Percentiles rank a stretch among this genome's conserved stretches.
These are phyloP conservation scores for Molanna angustata DNA, from an alignment of 2,888 invertebrate species.

Conservation along the genomic window DNA sequence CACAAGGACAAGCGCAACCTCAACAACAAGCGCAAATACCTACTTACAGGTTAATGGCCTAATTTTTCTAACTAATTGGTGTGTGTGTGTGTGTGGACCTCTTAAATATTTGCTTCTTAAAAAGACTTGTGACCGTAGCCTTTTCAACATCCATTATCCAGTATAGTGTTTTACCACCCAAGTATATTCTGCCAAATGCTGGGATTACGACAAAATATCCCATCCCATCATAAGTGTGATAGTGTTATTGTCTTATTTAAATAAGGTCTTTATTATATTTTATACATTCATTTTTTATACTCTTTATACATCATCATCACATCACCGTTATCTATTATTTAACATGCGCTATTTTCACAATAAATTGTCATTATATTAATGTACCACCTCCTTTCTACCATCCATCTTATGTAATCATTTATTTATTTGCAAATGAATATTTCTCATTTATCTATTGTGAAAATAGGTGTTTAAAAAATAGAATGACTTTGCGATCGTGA, in stretches of 20 bases:
- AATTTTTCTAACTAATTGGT: neutral
- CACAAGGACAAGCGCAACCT: constrained; percentile 20
- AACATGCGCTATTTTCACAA: too few relatives aligned
- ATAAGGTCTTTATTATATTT: constrained; percentile 8
- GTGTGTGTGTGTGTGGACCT: constrained; percentile 25
- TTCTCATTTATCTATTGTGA: too few relatives aligned
- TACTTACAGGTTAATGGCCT: constrained; percentile 35
- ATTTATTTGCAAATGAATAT: too few relatives aligned
- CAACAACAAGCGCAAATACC: constrained; percentile 30
- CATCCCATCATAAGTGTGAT: constrained; percentile 20
- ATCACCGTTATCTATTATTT: too few relatives aligned
- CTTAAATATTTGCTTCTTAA: constrained; percentile 33
- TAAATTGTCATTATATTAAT: too few relatives aligned
- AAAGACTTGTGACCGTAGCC: constrained; percentile 27
- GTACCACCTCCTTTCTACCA: too few relatives aligned
- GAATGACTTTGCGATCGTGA: too few relatives aligned
- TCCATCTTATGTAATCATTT: too few relatives aligned
- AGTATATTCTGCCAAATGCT: neutral
- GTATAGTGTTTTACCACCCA: neutral
- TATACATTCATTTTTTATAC: neutral
- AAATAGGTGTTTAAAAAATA: too few relatives aligned
- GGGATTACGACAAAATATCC: neutral
- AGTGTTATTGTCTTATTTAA: constrained; percentile 27
- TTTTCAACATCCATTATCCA: constrained; percentile 2
- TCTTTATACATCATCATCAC: too few relatives aligned